Percentiles rank a stretch among this genome's conserved stretches.
Conservation (phyloP, 2,888 invertebrate species). For the Acronicta psi region DNA sequence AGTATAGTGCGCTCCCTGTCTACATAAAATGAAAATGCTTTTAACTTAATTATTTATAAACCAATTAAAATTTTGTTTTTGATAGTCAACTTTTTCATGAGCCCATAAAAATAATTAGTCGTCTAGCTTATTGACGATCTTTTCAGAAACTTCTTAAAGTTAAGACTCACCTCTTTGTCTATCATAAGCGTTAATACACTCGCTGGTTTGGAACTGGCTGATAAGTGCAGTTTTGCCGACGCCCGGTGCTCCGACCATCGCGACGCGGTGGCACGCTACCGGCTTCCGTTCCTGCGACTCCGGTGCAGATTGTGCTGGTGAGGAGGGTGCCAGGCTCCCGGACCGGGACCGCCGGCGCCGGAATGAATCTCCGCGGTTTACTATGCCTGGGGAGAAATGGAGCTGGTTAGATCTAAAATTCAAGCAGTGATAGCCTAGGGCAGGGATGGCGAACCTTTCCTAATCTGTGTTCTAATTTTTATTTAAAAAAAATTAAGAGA, state of each 20-base stretch:
- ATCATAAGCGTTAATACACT: conserved; percentile 98
- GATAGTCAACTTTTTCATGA: too few relatives aligned
- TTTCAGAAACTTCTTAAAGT: neutral
- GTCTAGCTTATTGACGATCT: too few relatives aligned
- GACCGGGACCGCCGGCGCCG: conserved; percentile 94
- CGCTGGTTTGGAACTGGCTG: conserved; percentile 97
- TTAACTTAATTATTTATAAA: too few relatives aligned
- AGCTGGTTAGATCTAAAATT: neutral
- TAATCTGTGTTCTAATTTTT: too few relatives aligned
- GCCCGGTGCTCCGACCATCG: conserved; percentile 93
- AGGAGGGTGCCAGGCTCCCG: conserved; percentile 93
- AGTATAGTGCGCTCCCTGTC: too few relatives aligned
- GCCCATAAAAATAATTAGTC: too few relatives aligned
- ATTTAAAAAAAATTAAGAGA: too few relatives aligned
- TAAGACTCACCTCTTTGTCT: conserved; percentile 91
- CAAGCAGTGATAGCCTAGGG: too few relatives aligned
- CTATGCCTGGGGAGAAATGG: conserved; percentile 91
- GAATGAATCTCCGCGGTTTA: conserved; percentile 98
- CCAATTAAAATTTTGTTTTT: too few relatives aligned
- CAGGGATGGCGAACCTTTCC: too few relatives aligned
- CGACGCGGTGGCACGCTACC: conserved; percentile 91
- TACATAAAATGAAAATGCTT: too few relatives aligned
- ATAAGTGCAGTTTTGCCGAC: conserved; percentile 96
- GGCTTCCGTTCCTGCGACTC: conserved; percentile 85
- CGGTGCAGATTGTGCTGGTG: conserved; percentile 79